Evolutionary conservation across 2,888 invertebrate species (phyloP), one percentile per base, ranked within the genome.

Genomic region (Thymelicus lineola): DNA sequence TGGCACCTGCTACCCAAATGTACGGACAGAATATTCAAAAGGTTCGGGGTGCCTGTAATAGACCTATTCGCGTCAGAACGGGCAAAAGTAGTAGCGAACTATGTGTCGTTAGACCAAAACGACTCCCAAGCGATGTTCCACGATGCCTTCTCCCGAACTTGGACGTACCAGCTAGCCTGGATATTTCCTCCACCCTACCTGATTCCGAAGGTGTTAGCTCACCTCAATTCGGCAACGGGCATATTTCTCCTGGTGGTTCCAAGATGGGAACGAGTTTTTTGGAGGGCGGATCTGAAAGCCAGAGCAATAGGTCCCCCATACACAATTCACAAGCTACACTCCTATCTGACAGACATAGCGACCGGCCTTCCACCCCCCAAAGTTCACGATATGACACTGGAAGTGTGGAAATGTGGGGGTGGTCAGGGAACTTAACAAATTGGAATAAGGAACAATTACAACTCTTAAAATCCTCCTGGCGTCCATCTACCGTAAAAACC

Each of bases 381-480:
- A 15, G 68, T 73, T 10, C 36, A 73, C n/a, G 9, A 73, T 0
- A 35, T 78, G n/a, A 9, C 7, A n/a, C 68, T 79, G 65, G 70
- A 73, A 64, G 75, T 70, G 15, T 79, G 77, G 75, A 72, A 50
- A 68, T 66, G 77, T 71, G 73, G 61, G 75, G 76, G 74, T 77
- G 78, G 77, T 36, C 60, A 42, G 7, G 58, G n/a, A 42, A 20
- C 4, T 35, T 62, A 58, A 53, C 9, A 9, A 6, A 38, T 38
- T 38, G 38, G 38, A 38, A 38, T 38, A 38, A 38, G 6, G 9
- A 1, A 6, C 38, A 38, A 38, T 38, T 38, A 38, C 38, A 4
- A 38, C 38, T 38, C 9, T 38, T 38, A 38, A 38, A 38, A 38
- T 38, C 38, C 38, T 38, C 38, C 38, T 38, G 38, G 38, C 38